Evolutionary conservation across 2,113 vertebrate species (phyloP), one percentile per base, ranked within the genome.

Genomic region (Xiphophorus maculatus): DNA sequence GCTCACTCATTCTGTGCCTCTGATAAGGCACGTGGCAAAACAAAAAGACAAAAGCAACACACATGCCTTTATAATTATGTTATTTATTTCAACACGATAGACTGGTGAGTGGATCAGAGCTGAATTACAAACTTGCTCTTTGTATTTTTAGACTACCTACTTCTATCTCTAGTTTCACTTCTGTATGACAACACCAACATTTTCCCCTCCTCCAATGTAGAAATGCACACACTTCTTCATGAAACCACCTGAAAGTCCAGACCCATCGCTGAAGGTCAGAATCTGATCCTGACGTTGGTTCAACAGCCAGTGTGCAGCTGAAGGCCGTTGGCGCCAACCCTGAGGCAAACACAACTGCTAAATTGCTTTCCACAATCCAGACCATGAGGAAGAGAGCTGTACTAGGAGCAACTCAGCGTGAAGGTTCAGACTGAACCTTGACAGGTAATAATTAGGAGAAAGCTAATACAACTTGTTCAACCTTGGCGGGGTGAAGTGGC

Each of bases 1-100:
- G 33, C 3, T 74, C 76, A 74, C 5, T 65, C 60, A 66, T 66
- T 76, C 62, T 29, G 19, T 28, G 27, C 10, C 5, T 13, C 67
- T 15, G 28, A 5, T 30, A 64, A 77, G 32, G 67, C 0, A 65
- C 4, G 62, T 27, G 27, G 33, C 63, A 64, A 37, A 62, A 69
- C 44, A 44, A 12, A 51, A 33, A 22, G 29, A 58, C 12, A 25
- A 28, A 19, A 22, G 19, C 30, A 19, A 17, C 35, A 30, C 5
- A 19, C 19, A 63, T 30, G 2, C 51, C 25, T 10, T 19, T 22
- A 19, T 19, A 6, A 19, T 48, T 48, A 10, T n/a, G 7, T 25
- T 54, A 25, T 58, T 54, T 25, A 54, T 25, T 58, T 58, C 0
- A 11, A 3, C 25, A n/a, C n/a, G 19, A 10, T 5, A 54, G 19